Conservation (phyloP, 2,888 invertebrate species). For the Drosophila vallismaia region DNA sequence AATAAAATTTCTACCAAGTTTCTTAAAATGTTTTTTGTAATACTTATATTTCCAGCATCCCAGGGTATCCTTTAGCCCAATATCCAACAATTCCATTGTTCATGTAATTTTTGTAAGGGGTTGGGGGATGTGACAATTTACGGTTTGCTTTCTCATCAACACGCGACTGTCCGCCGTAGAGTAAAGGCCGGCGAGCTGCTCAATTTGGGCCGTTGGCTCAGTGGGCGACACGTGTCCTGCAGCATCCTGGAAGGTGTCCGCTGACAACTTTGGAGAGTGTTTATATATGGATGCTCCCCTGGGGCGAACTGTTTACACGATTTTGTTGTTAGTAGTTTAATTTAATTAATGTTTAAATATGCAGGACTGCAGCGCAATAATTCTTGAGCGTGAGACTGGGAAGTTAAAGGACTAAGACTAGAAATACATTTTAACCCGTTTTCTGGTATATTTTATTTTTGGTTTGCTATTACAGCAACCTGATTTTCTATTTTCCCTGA, state of each 20-base stretch:
- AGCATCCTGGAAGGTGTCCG: slow-evolving; percentile 23
- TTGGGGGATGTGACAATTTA: slow-evolving; percentile 66
- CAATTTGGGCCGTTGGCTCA: slow-evolving; percentile 64
- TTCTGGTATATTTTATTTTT: background rate
- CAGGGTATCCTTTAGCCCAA: slow-evolving; percentile 20
- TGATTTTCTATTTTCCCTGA: slow-evolving; percentile 11
- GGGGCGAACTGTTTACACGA: slow-evolving; percentile 64
- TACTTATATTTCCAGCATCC: background rate
- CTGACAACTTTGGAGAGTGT: slow-evolving; percentile 10
- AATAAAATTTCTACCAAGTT: too few species aligned
- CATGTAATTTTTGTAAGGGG: slow-evolving; percentile 5
- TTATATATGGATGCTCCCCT: slow-evolving; percentile 18
- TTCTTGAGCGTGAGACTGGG: slow-evolving; percentile 56
- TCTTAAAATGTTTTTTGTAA: background rate
- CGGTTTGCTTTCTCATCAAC: slow-evolving; percentile 75
- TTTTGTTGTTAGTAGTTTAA: slow-evolving; percentile 74
- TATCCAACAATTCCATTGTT: background rate
- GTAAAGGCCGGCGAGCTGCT: slow-evolving; percentile 56
- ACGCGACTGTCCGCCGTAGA: slow-evolving; percentile 49
- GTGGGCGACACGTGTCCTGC: slow-evolving; percentile 64
- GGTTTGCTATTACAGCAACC: slow-evolving; percentile 1
- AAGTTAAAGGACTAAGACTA: background rate
- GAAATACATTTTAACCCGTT: background rate
- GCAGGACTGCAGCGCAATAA: slow-evolving; percentile 29
- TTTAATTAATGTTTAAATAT: slow-evolving; percentile 69